Conservation (phyloP, 2,888 invertebrate genomes). For the Andrena flavipes region DNA sequence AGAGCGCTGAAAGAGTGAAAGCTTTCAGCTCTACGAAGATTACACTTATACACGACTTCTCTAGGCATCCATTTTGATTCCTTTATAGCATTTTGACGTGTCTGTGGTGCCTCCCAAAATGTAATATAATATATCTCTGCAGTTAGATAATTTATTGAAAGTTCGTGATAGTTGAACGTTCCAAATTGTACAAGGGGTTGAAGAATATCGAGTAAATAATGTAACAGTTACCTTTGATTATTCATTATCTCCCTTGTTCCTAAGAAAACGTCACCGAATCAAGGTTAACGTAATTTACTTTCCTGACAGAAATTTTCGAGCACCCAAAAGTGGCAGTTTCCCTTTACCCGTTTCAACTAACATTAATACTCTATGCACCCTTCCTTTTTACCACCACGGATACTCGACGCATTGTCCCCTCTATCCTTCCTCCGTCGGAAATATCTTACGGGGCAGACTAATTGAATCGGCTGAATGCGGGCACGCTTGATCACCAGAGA, state of each 20-base stretch:
- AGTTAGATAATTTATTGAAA: too few relatives aligned
- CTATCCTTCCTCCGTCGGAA: not conserved
- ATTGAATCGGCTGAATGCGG: slow-evolving; percentile 35
- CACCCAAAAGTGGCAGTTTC: not conserved
- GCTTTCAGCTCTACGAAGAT: slow-evolving; percentile 4
- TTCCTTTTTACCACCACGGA: too few relatives aligned
- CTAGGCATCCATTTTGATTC: not conserved
- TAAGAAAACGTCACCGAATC: too few relatives aligned
- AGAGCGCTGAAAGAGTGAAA: not conserved
- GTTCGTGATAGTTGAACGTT: too few relatives aligned
- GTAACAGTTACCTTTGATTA: too few relatives aligned
- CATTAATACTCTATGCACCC: not conserved
- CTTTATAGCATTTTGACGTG: not conserved
- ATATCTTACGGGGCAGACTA: not conserved
- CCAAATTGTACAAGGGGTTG: not conserved
- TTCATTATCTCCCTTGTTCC: too few relatives aligned
- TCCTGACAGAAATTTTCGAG: slow-evolving; percentile 54
- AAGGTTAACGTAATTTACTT: too few relatives aligned
- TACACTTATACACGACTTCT: not conserved
- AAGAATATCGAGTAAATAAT: not conserved
- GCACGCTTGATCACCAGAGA: slow-evolving; percentile 29
- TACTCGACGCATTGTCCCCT: not conserved
- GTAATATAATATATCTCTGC: too few relatives aligned
- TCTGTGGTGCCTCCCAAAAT: not conserved
- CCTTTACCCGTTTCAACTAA: too few relatives aligned